phyloP scores from a whole-genome alignment of 2,113 vertebrate genomes.

The Procavia capensis region DNA sequence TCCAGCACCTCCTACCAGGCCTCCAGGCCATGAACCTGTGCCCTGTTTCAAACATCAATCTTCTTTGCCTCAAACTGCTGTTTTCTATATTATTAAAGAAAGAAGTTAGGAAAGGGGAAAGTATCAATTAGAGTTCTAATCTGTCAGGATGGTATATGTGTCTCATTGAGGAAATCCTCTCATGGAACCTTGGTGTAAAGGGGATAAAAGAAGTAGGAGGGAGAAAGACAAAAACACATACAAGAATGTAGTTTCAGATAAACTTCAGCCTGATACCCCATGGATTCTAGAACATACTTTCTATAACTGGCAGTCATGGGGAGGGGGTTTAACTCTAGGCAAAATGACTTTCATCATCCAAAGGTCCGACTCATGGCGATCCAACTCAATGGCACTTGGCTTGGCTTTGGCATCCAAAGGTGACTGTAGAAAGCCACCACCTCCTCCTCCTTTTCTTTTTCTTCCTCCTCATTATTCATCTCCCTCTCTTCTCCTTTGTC shows the following conservation, averaged over 20 bases:
- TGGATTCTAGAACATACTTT: not conserved
- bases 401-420: too few species aligned
- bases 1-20: not conserved
- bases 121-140: not conserved
- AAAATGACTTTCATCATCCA: not conserved
- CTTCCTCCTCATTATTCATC: too few species aligned
- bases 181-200: not conserved
- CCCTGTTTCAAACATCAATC: not conserved
- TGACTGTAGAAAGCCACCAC: too few species aligned
- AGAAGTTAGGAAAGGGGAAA: not conserved
- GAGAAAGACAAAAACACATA: accelerated
- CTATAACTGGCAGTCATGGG: not conserved
- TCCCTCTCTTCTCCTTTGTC: too few species aligned
- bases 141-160: not conserved
- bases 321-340: too few species aligned
- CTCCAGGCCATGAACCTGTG: too few species aligned
- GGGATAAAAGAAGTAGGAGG: not conserved
- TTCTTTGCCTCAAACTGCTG: not conserved
- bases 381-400: too few species aligned
- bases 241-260: not conserved
- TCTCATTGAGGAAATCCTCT: not conserved
- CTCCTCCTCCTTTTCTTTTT: too few species aligned
- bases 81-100: not conserved
- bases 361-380: too few species aligned
- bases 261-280: not conserved